phyloP scores from a whole-genome alignment of 2,888 invertebrate genomes.

The Andricus quercusramuli region DNA sequence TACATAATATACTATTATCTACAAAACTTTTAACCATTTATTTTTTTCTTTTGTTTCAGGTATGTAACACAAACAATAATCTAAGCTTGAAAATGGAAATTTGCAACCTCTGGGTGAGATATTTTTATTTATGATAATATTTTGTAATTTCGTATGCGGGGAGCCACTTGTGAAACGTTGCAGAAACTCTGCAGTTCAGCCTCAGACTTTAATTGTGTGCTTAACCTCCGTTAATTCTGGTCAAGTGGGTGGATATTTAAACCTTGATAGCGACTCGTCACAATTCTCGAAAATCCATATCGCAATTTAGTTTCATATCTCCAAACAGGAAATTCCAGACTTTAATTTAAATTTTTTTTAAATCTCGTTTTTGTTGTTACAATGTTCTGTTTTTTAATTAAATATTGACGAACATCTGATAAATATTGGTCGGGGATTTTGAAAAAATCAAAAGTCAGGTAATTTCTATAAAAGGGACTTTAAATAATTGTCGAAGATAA shows the following conservation, averaged over 20 bases:
- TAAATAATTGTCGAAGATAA: too few relatives aligned
- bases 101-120: neutral
- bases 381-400: too few relatives aligned
- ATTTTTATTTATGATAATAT: too few relatives aligned
- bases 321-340: neutral
- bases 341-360: too few relatives aligned
- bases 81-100: neutral
- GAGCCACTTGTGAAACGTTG: too few relatives aligned
- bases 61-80: constrained; percentile 52
- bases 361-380: too few relatives aligned
- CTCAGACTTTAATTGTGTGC: constrained; percentile 58
- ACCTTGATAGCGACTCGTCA: neutral
- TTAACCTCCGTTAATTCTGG: constrained; percentile 64
- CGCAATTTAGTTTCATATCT: neutral
- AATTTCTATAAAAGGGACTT: too few relatives aligned
- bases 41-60: constrained; percentile 60
- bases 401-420: too few relatives aligned
- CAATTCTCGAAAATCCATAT: neutral
- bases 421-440: too few relatives aligned
- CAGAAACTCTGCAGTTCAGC: too few relatives aligned
- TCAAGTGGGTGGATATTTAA: constrained; percentile 57
- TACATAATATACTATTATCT: too few relatives aligned
- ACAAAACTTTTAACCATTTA: neutral
- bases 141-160: constrained; percentile 8
- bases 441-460: too few relatives aligned